phyloP scores from a whole-genome alignment of 2,888 invertebrate species.

The Diaprepes abbreviatus region DNA sequence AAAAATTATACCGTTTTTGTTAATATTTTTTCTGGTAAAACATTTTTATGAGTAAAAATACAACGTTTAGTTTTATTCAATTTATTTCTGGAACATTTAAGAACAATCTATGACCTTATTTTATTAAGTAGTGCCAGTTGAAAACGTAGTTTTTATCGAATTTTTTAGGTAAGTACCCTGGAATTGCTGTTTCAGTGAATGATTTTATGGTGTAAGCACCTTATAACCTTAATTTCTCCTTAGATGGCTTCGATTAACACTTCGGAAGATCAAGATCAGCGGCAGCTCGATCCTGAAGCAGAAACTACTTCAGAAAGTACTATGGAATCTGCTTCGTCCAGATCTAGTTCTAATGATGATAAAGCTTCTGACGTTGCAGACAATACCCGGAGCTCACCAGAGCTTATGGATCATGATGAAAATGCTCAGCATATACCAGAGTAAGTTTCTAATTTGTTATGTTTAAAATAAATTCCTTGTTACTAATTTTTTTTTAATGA shows the following conservation, averaged over 20 bases:
- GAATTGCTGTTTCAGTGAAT: background rate
- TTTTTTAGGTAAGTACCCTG: background rate
- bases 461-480: too few species aligned
- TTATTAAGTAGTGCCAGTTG: too few species aligned
- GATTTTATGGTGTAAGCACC: background rate
- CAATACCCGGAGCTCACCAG: background rate
- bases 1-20: too few species aligned
- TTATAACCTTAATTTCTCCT: background rate
- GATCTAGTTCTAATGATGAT: background rate
- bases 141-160: too few species aligned
- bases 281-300: background rate
- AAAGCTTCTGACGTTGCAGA: background rate
- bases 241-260: background rate
- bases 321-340: background rate
- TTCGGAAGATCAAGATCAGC: too few species aligned
- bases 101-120: too few species aligned
- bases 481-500: too few species aligned
- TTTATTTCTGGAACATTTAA: too few species aligned
- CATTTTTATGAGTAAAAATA: too few species aligned
- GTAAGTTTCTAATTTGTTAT: background rate
- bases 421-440: constrained; percentile 9
- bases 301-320: background rate
- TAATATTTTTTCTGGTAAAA: too few species aligned
- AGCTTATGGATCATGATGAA: constrained; percentile 18
- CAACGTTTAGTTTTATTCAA: too few species aligned